These are phyloP conservation scores for Pelosia muscerda DNA, from an alignment of 2,888 invertebrate species.

Conservation along the genomic window DNA sequence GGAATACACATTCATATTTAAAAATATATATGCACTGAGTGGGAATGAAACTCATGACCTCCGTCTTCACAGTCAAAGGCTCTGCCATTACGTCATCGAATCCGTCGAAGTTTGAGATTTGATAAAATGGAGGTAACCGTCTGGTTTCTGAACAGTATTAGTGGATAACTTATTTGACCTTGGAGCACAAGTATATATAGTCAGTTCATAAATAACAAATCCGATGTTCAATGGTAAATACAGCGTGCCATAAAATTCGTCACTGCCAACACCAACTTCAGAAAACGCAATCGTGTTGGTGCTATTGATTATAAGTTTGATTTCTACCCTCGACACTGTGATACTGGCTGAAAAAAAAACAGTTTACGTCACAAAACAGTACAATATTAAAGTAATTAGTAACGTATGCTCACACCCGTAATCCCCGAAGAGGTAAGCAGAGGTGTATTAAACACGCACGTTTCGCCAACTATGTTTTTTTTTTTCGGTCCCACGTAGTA, in stretches of 20 bases:
- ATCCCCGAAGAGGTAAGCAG: no score
- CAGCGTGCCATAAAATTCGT: slow-evolving; percentile 65
- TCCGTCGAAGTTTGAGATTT: not conserved
- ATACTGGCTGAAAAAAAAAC: slow-evolving; percentile 42
- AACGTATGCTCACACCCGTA: no score
- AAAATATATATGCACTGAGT: no score
- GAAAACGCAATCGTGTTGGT: slow-evolving; percentile 70
- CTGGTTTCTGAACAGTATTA: not conserved
- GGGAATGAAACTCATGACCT: no score
- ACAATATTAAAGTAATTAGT: no score
- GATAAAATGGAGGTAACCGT: slow-evolving; percentile 36
- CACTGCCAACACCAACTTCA: slow-evolving; percentile 62
- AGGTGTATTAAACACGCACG: no score
- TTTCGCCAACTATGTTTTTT: no score
- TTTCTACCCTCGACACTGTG: slow-evolving; percentile 68
- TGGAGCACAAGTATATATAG: slow-evolving; percentile 63
- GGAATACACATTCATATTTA: no score
- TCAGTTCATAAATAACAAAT: slow-evolving; percentile 63
- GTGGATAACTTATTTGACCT: not conserved
- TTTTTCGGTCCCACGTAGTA: no score
- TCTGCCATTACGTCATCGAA: not conserved
- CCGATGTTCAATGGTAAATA: slow-evolving; percentile 65
- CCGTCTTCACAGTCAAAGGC: not conserved
- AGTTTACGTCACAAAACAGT: not conserved
- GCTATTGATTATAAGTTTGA: slow-evolving; percentile 68